phyloP scores from a whole-genome alignment of 2,888 invertebrate genomes.

The Coenonympha glycerion region DNA sequence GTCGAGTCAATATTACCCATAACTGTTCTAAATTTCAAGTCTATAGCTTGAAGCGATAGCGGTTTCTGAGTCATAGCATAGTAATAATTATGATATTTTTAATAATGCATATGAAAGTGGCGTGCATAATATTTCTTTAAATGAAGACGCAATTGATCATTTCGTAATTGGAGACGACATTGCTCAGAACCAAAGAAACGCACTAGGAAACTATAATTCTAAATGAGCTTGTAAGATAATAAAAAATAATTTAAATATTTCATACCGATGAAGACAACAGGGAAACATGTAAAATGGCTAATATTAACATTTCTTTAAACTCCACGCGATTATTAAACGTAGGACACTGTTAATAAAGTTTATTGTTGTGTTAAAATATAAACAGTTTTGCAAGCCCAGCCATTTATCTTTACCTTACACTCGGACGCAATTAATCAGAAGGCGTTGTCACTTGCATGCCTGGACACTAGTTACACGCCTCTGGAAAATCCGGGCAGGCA shows the following conservation, averaged over 20 bases:
- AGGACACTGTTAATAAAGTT: constrained; percentile 17
- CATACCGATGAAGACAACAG: constrained; percentile 45
- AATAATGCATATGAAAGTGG: background rate
- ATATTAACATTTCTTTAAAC: constrained; percentile 51
- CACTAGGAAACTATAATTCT: constrained; percentile 28
- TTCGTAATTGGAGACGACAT: constrained; percentile 1
- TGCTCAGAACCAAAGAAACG: background rate
- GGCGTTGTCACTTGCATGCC: constrained; percentile 59
- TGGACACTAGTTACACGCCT: constrained; percentile 34
- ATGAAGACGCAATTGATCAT: constrained; percentile 3
- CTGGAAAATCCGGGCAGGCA: constrained; percentile 29
- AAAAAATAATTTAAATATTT: constrained; percentile 33
- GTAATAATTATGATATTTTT: background rate
- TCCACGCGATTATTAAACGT: constrained; percentile 20
- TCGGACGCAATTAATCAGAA: constrained; percentile 69
- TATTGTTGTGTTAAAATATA: constrained; percentile 18
- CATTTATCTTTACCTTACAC: constrained; percentile 68
- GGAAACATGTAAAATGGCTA: constrained; percentile 62
- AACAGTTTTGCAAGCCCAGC: constrained; percentile 32
- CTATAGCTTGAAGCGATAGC: no score
- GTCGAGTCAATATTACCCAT: no score
- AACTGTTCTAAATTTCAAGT: no score
- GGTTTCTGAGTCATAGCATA: background rate
- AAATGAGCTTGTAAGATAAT: constrained; percentile 23
- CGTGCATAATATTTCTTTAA: background rate